Evolutionary conservation across 2,113 vertebrate genomes (phyloP).

Genomic region (Myrmophylax atrothorax): DNA sequence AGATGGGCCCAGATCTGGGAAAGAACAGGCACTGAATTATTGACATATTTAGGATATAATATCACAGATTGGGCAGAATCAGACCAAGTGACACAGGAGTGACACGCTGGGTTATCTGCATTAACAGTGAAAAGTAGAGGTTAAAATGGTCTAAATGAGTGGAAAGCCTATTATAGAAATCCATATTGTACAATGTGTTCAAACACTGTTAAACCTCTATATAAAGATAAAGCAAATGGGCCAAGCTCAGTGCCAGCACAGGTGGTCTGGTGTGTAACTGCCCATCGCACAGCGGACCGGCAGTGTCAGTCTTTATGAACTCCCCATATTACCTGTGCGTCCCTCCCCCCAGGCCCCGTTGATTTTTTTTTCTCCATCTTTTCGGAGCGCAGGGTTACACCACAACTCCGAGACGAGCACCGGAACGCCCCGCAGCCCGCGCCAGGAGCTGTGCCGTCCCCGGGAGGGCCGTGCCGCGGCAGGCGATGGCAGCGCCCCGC

Average conservation of each 20-base stretch:
- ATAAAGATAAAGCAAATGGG: neutral
- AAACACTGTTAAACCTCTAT: neutral
- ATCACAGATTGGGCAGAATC: accelerated
- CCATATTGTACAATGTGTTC: neutral
- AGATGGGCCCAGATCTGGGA: neutral
- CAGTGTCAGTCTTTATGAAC: accelerated
- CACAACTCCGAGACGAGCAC: accelerated
- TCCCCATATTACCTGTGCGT: accelerated
- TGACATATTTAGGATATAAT: too few relatives aligned
- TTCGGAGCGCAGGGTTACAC: neutral
- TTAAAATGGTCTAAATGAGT: accelerated
- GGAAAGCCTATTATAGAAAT: neutral
- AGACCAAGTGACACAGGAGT: neutral
- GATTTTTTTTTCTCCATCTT: neutral
- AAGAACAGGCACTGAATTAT: accelerated
- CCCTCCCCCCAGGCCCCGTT: neutral
- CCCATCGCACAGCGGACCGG: neutral
- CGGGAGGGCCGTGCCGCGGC: accelerated
- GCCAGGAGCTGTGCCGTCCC: accelerated
- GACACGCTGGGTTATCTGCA: neutral
- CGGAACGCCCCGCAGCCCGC: neutral
- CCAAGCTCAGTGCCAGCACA: neutral
- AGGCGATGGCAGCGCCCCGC: accelerated
- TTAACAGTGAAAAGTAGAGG: accelerated
- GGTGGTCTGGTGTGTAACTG: accelerated